Evolutionary conservation across 2,797 vertebrate species (phyloP), one percentile per base, ranked within the genome.

Genomic region (Octomys mimax): DNA sequence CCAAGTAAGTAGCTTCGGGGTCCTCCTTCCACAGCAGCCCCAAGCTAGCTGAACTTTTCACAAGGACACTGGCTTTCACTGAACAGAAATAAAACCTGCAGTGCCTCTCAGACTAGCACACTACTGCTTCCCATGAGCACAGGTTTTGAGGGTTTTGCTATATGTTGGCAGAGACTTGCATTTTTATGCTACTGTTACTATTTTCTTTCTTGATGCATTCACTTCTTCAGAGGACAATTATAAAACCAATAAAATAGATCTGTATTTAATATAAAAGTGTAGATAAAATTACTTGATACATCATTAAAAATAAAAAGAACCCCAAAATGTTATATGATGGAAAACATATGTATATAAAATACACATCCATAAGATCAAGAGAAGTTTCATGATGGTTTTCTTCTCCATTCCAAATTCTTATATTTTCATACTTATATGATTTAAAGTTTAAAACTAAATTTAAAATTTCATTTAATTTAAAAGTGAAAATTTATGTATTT

Each of bases 361-460:
- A 93, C 36, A 54, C 6, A 82, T 10, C 39, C 21, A 95, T 18
- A 92, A 85, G 49, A 82, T 52, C 4, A 21, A 70, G 13, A 88
- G 14, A 82, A 21, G 64, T 39, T 95, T 91, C 59, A 86, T 21
- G 31, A 71, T 68, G 4, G 39, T 82, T 82, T 78, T 8, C 36
- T 75, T 75, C 33, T 75, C 62, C 24, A 52, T 75, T 88, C 12
- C 19, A 90, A 83, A 89, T 68, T 95, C 73, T 94, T 3, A 86
- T 84, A 70, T 18, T 85, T 82, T 92, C 71, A 89, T 91, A 85
- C n/a, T 61, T 87, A 61, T 18, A 83, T 87, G 71, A 73, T 82
- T 94, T 80, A 70, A 86, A 85, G 49, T 92, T 89, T 61, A 97
- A 93, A 92, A 19, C 3, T 39, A 92, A 49, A 83, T 85, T 33